phyloP scores from a whole-genome alignment of 2,113 vertebrate species.

The zebrafish (Danio rerio) region DNA sequence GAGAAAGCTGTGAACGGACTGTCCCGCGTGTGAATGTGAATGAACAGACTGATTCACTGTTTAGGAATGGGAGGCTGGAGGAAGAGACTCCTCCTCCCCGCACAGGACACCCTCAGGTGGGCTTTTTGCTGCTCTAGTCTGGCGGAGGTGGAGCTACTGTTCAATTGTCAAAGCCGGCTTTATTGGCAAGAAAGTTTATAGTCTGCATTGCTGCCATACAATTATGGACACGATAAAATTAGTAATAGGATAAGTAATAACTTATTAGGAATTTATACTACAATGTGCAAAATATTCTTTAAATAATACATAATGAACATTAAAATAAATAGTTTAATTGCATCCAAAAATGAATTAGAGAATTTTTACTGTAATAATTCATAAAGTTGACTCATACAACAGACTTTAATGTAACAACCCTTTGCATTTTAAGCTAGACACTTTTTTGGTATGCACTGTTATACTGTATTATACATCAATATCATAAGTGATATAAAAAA shows the following conservation, averaged over 20 bases:
- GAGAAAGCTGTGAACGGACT: constrained; percentile 49
- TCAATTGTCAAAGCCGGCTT: neutral
- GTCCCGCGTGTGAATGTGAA: constrained; percentile 72
- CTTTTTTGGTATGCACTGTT: too few relatives aligned
- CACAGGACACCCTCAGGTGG: constrained; percentile 41
- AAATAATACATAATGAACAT: neutral
- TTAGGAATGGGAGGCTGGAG: constrained; percentile 67
- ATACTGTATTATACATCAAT: too few relatives aligned
- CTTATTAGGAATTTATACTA: neutral
- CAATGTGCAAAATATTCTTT: neutral
- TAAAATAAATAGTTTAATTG: neutral
- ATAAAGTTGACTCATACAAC: too few relatives aligned
- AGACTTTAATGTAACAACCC: too few relatives aligned
- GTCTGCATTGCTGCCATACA: neutral
- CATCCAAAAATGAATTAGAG: too few relatives aligned
- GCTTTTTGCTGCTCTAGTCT: constrained; percentile 38
- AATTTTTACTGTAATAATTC: too few relatives aligned
- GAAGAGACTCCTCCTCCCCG: constrained; percentile 66
- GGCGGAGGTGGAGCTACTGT: constrained; percentile 19
- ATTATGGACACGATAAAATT: neutral
- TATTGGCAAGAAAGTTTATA: neutral
- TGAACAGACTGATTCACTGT: constrained; percentile 74
- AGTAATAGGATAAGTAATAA: neutral
- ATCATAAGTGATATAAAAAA: too few relatives aligned
- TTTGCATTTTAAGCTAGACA: too few relatives aligned